Evolutionary conservation across 2,113 vertebrate genomes (phyloP), one percentile per base, ranked within the genome.

Genomic region (Hoplias malabaricus): DNA sequence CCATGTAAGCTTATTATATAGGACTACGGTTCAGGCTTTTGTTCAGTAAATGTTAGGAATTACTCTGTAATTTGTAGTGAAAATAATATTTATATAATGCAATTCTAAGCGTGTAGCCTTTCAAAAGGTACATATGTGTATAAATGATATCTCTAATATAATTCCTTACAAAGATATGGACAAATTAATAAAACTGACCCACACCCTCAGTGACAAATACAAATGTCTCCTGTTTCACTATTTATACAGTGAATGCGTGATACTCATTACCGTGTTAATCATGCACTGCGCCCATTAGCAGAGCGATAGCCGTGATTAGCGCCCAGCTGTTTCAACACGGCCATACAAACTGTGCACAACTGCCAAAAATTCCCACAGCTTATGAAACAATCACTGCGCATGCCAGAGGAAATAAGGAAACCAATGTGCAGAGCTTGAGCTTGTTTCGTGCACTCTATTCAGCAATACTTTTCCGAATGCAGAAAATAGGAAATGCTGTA

Each of bases 261-360:
- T 19, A 62, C 19, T 54, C 31, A 75, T 75, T 66, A 21, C 21
- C 9, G 23, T n/a, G 7, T 68, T 76, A 68, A 76, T 76, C 65
- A 59, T 36, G 40, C 14, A 7, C 75, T 33, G 31, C 53, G 2
- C 73, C 73, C 67, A 70, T 78, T 70, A 78, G 42, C 54, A 6
- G 56, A 16, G 31, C 34, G 19, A 70, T 69, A 50, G 66, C 54
- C 19, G 36, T 34, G 75, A 77, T 77, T 77, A 77, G 29, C 54
- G 12, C 42, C 54, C 54, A 78, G 66, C 67, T 70, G 66, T 78
- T 78, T 62, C 75, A 70, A 70, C 75, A 70, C 8, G 48, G 48
- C 48, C n/a, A 8, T 53, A 53, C n/a, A 53, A 53, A 36, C 16
- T 3, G 9, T 5, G 33, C 59, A 62, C 59, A 62, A 33, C 59